Evolutionary conservation across 2,888 invertebrate genomes (phyloP).

Genomic region (Apamea anceps): DNA sequence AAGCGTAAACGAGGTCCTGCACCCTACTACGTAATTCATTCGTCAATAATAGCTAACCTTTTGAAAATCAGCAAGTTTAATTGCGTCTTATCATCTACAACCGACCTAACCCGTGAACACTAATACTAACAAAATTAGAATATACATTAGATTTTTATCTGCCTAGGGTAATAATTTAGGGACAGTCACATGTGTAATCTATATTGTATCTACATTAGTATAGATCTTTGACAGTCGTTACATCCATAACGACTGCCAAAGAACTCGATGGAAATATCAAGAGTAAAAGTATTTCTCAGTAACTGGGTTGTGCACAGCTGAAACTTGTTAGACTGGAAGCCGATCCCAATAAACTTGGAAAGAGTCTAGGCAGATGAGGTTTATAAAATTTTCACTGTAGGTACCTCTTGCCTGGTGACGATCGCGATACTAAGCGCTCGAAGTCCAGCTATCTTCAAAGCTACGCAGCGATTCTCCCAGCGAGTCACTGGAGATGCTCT

Average conservation of each 20-base stretch:
- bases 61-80: background rate
- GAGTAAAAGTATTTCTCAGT: background rate
- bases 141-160: too few relatives aligned
- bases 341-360: background rate
- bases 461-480: slow-evolving; percentile 82
- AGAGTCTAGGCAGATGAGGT: background rate
- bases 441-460: slow-evolving; percentile 81
- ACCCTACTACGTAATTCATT: background rate
- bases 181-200: too few relatives aligned
- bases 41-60: too few relatives aligned
- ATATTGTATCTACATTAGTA: background rate
- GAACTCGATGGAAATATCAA: too few relatives aligned
- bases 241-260: too few relatives aligned
- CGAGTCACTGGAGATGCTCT: slow-evolving; percentile 77
- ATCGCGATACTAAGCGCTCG: slow-evolving; percentile 78
- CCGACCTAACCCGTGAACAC: too few relatives aligned
- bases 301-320: background rate
- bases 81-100: background rate
- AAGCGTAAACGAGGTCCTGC: background rate
- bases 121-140: too few relatives aligned
- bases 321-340: background rate
- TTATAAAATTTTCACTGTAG: slow-evolving; percentile 42
- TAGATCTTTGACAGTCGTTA: background rate
- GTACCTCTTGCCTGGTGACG: slow-evolving; percentile 81
- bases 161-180: too few relatives aligned